Conservation (phyloP, 2,797 vertebrate species). For the Pangasius mekongensis region DNA sequence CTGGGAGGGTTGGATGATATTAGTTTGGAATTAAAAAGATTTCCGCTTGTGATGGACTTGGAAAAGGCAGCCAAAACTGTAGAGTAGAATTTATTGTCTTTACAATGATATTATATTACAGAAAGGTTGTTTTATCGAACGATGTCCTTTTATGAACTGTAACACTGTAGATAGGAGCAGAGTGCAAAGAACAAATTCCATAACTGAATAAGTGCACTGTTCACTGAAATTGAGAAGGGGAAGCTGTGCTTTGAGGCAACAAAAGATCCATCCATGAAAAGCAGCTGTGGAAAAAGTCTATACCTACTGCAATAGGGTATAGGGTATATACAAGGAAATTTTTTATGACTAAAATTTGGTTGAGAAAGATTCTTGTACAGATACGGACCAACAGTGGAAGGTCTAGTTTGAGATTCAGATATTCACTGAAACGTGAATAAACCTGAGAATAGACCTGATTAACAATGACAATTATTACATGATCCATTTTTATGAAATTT, state of each 20-base stretch:
- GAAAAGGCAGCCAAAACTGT: background rate
- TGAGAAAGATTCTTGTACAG: background rate
- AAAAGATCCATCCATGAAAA: background rate
- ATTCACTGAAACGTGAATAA: background rate
- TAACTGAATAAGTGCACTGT: background rate
- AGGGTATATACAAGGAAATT: no score
- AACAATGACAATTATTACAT: background rate
- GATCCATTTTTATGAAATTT: background rate
- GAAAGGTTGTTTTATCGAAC: background rate
- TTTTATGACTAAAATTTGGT: background rate
- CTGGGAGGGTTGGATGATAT: background rate
- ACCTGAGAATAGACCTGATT: background rate
- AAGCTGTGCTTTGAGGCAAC: background rate
- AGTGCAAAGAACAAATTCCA: background rate
- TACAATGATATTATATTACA: background rate
- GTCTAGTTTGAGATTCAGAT: background rate
- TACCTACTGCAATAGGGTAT: background rate
- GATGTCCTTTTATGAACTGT: background rate
- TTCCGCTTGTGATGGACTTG: background rate
- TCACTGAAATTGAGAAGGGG: background rate
- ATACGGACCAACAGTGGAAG: background rate
- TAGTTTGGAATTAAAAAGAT: slow-evolving; percentile 10
- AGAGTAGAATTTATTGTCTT: slow-evolving; percentile 1
- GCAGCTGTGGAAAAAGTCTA: background rate
- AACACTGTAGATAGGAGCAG: background rate